A percentile compares a stretch with the other conserved stretches of the same genome.
Conservation (phyloP, 2,888 invertebrate species). For the Synanthedon tipuliformis region DNA sequence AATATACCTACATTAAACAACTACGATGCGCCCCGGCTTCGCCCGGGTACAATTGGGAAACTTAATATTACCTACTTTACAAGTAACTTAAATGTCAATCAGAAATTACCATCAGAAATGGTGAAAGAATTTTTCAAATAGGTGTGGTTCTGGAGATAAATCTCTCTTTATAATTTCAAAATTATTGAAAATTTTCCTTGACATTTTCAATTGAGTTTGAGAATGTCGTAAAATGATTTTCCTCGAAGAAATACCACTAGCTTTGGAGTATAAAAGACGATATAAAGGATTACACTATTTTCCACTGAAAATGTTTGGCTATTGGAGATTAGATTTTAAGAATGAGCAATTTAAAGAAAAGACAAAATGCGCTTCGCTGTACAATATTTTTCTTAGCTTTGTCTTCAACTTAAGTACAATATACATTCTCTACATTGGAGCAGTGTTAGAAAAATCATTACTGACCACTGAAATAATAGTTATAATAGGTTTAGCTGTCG, state of each 20-base stretch:
- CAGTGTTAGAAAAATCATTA: conserved; percentile 15
- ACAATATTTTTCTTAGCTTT: conserved; percentile 10
- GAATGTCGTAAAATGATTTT: too few species aligned
- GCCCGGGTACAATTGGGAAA: too few species aligned
- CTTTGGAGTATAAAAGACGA: conserved; percentile 18
- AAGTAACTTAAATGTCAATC: too few species aligned
- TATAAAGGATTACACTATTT: conserved; percentile 15
- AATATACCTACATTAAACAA: too few species aligned
- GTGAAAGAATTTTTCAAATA: too few species aligned
- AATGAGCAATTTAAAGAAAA: conserved; percentile 22
- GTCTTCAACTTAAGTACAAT: neutral
- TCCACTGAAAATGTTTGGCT: conserved; percentile 23
- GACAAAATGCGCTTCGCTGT: conserved; percentile 14
- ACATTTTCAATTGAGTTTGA: too few species aligned
- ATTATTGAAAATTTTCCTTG: too few species aligned
- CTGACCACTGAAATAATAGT: conserved; percentile 25
- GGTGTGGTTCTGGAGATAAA: too few species aligned
- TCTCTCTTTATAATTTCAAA: too few species aligned
- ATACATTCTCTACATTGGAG: conserved; percentile 21
- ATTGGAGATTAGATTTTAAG: conserved; percentile 28
- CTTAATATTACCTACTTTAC: too few species aligned
- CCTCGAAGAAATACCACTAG: neutral
- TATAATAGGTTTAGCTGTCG: conserved; percentile 19
- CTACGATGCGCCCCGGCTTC: too few species aligned
- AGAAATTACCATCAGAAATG: too few species aligned